Base-by-base conservation (phyloP, 2,113 vertebrate species). In the Puma concolor region DNA sequence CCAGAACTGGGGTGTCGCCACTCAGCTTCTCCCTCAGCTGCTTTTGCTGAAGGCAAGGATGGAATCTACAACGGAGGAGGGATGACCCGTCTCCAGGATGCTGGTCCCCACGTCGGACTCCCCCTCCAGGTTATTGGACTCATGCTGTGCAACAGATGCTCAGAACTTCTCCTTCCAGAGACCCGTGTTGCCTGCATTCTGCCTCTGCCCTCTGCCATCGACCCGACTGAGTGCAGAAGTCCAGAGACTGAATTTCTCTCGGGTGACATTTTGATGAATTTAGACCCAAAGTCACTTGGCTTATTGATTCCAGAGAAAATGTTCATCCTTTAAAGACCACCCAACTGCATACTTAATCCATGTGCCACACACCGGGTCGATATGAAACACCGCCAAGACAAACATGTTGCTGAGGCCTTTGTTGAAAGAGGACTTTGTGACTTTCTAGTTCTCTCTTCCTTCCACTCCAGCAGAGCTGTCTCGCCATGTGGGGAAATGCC, bases 281-380 rank as follows among this genome's bases (percentile, higher is more conserved):
- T 91, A 96, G 87, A 80, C 72, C 83, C 87, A 81, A 85, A 76
- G 67, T 96, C 84, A 88, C 97, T 96, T 4, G 2, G 48, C 82
- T 91, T 97, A 97, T 98, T 96, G 96, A 98, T 96, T 60, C 94
- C 29, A 94, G 82, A 97, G 96, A 91, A 97, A 90, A 98, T 60
- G 77, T 60, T 93, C 84, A 88, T 84, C 94, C 57, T 97, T 90
- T 91, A 95, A 94, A 97, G 93, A 92, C 96, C 89, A 52, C 52
- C 82, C 77, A 83, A 60, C 81, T 95, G 81, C 94, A 80, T 95
- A 92, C 93, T 86, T 95, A 95, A 98, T 96, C 96, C 87, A 60
- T 27, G 67, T 7, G 25, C 91, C 86, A 25, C 41, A 31, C 19
- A 84, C 81, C 1, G 2, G 89, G 83, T 97, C 50, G 9, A 74